phyloP scores from a whole-genome alignment of 92 coral and sea anemone species.

The Meandrina meandrites region DNA sequence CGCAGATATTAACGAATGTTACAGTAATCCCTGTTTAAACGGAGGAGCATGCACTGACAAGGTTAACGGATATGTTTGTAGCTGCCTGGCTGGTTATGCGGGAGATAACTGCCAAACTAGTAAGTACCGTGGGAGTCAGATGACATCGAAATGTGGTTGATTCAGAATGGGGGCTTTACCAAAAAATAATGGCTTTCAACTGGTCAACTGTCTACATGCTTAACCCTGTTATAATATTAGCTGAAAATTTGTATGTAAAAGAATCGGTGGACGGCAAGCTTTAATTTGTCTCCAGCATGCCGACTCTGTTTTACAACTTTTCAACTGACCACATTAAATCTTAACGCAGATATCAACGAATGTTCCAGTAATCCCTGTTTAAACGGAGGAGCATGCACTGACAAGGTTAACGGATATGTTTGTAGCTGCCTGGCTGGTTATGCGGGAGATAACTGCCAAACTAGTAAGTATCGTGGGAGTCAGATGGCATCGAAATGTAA shows the following conservation, averaged over 20 bases:
- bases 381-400: neutral
- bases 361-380: neutral
- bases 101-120: neutral
- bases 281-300: too few relatives aligned
- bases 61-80: neutral
- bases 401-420: neutral
- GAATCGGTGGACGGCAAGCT: too few relatives aligned
- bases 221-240: too few relatives aligned
- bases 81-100: neutral
- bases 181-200: too few relatives aligned
- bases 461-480: neutral
- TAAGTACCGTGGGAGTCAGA: neutral
- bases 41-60: neutral
- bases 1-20: neutral
- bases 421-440: neutral
- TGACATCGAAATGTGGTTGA: too few relatives aligned
- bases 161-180: too few relatives aligned
- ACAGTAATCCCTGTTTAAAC: neutral
- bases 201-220: too few relatives aligned
- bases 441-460: neutral
- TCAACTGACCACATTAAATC: too few relatives aligned
- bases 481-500: neutral
- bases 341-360: neutral
- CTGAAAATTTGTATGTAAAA: too few relatives aligned
- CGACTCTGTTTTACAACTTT: too few relatives aligned